These are phyloP conservation scores for Melieria omissa DNA, from an alignment of 2,888 invertebrate species.

Conservation along the genomic window DNA sequence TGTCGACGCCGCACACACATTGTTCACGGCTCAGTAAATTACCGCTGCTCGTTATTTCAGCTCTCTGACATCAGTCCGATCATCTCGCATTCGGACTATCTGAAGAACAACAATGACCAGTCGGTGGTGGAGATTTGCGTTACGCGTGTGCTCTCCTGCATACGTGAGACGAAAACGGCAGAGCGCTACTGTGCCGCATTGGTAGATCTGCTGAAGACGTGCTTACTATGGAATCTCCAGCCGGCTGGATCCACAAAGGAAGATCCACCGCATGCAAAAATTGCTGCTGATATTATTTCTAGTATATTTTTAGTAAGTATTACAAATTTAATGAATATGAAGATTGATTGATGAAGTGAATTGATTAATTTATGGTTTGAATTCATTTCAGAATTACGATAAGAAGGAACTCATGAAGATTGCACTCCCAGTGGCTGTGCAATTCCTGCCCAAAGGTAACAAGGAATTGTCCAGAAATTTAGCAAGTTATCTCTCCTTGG, in stretches of 20 bases:
- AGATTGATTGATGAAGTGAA: not conserved
- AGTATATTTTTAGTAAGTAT: conserved; percentile 88
- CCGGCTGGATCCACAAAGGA: conserved; percentile 78
- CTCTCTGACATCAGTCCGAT: conserved; percentile 82
- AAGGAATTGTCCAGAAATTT: conserved; percentile 89
- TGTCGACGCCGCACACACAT: conserved; percentile 43
- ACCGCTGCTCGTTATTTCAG: conserved; percentile 59
- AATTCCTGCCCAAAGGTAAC: conserved; percentile 90
- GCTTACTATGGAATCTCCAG: conserved; percentile 88
- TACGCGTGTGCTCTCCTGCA: conserved; percentile 88
- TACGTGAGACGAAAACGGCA: conserved; percentile 86
- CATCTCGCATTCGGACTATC: conserved; percentile 84
- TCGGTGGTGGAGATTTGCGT: conserved; percentile 95
- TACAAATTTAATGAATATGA: not conserved
- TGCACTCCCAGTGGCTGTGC: conserved; percentile 90
- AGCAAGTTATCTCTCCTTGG: conserved; percentile 90
- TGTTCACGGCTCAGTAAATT: not conserved
- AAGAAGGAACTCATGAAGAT: conserved; percentile 71
- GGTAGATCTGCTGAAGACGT: conserved; percentile 86
- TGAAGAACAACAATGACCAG: conserved; percentile 89
- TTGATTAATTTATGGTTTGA: not conserved
- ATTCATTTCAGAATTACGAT: conserved; percentile 68
- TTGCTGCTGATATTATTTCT: conserved; percentile 93
- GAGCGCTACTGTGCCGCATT: conserved; percentile 86
- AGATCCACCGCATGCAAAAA: conserved; percentile 96